Evolutionary conservation across 2,888 invertebrate genomes (phyloP), one percentile per base, ranked within the genome.

Genomic region (Salticus scenicus): DNA sequence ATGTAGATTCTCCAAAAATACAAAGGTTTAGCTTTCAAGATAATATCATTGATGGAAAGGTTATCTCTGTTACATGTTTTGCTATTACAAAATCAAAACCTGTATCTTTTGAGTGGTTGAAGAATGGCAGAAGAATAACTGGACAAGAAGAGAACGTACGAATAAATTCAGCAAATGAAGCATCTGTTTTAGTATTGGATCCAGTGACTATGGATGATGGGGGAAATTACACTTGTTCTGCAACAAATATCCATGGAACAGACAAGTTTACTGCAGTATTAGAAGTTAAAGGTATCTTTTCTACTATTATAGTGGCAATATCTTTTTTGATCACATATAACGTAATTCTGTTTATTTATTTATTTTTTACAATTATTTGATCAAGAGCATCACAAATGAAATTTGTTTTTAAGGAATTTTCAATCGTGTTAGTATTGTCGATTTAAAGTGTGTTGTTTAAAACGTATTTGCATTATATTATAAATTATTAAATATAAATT

Each of bases 161-260:
- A 64, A 37, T 75, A 24, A 37, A 75, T 28, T 17, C 51, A 12
- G 64, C 30, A 24, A 20, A 33, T 41, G 63, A 63, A 64, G 51
- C 17, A 30, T 51, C 70, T 1, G 17, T 70, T 2, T 27, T 78
- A 8, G 37, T 78, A 4, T 33, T 78, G 12, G 63, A 70, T 33
- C 69, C 69, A 31, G 71, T 78, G 17, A n/a, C 69, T 27, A n/a
- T 57, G 20, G 27, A 78, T 24, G 47, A 63, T 31, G 28, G 69
- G 37, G 86, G 81, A 37, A 86, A 83, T 37, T 86, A 86, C 24
- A 82, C 81, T 17, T 86, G 86, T 63, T 63, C 47, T 1, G 86
- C 66, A 10, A 51, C 42, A 28, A 87, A 63, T 66, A 24, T 8
- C 10, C 27, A 70, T 41, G 83, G 83, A 27, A 37, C 7, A 30